Base-by-base conservation (phyloP, 2,113 vertebrate genomes). In the Pteruthius melanotis region DNA sequence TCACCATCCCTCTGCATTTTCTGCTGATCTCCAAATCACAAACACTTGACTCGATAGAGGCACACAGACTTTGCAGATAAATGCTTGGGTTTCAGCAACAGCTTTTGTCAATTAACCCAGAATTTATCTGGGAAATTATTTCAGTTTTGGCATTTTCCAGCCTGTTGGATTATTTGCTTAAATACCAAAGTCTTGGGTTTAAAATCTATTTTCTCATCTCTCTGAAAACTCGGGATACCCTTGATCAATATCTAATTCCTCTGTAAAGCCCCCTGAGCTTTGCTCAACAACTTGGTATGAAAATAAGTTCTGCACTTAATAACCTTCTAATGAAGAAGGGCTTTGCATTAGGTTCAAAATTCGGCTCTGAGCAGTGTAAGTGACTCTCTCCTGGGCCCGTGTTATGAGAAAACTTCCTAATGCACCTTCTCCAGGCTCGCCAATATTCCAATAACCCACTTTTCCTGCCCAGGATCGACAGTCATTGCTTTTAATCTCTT, bases 11-110 rank as follows among this genome's bases (percentile, higher is more conserved):
- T 4, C 6, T 17, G 23, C 15, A 28, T n/a, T 54, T 61, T 13
- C 30, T 37, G 31, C 3, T 4, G 5, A 63, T 28, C 35, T 63
- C 66, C 26, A 18, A 31, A 30, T 37, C 12, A n/a, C 33, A 70
- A 24, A 63, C 52, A 15, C 18, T 15, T 14, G 19, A 13, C 49
- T 53, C 0, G 0, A 13, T 0, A 53, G 37, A 31, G 89, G 17
- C 40, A 53, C 50, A 13, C 37, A 50, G 0, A 2, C 13, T 50
- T 54, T 17, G 23, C 56, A 75, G 60, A n/a, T 3, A 53, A 70
- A 82, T 11, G 21, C 16, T 61, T 35, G 24, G 26, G 31, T 79
- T 65, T n/a, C 33, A 37, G 37, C n/a, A 80, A 31, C 31, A 2
- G 4, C 56, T 90, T 75, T n/a, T 90, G 49, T 50, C 49, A 83